Conservation (phyloP, 1,140 invertebrate genomes). For the Colletes gigas region DNA sequence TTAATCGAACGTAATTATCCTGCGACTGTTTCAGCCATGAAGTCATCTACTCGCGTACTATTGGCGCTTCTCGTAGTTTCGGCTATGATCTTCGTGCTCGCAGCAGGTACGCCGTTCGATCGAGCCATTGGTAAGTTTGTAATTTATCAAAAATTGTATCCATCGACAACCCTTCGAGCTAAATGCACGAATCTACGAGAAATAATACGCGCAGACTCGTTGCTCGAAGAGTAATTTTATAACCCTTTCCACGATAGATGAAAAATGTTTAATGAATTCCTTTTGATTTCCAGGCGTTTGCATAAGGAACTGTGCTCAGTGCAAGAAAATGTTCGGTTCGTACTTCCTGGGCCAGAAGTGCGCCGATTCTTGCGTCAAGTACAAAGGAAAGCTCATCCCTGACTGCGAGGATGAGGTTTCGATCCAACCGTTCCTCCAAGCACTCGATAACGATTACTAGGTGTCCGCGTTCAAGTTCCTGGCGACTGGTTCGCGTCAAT, state of each 20-base stretch:
- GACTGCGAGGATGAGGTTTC: slow-evolving; percentile 91
- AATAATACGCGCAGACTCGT: background rate
- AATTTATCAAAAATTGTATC: background rate
- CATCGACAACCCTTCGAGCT: too few species aligned
- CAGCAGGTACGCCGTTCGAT: slow-evolving; percentile 18
- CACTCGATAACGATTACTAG: slow-evolving; percentile 77
- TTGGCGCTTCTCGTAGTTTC: slow-evolving; percentile 46
- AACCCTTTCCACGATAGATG: too few species aligned
- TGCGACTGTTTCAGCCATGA: slow-evolving; percentile 64
- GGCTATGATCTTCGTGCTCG: slow-evolving; percentile 40
- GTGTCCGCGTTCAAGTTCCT: slow-evolving; percentile 8
- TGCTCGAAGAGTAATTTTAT: too few species aligned
- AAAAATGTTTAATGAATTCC: background rate
- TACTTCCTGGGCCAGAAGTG: slow-evolving; percentile 92
- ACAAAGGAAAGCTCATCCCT: slow-evolving; percentile 90
- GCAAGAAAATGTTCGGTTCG: slow-evolving; percentile 91
- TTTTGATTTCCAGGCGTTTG: slow-evolving; percentile 82
- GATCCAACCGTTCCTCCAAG: slow-evolving; percentile 90
- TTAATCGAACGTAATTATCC: background rate
- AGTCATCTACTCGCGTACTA: slow-evolving; percentile 41
- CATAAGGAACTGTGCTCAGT: slow-evolving; percentile 92
- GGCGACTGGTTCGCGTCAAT: background rate
- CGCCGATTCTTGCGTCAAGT: slow-evolving; percentile 90
- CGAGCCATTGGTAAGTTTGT: slow-evolving; percentile 46
- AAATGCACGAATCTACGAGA: too few species aligned